These are phyloP conservation scores for Pongo pygmaeus DNA, from an alignment of 2,113 vertebrate genomes.

Conservation along the genomic window DNA sequence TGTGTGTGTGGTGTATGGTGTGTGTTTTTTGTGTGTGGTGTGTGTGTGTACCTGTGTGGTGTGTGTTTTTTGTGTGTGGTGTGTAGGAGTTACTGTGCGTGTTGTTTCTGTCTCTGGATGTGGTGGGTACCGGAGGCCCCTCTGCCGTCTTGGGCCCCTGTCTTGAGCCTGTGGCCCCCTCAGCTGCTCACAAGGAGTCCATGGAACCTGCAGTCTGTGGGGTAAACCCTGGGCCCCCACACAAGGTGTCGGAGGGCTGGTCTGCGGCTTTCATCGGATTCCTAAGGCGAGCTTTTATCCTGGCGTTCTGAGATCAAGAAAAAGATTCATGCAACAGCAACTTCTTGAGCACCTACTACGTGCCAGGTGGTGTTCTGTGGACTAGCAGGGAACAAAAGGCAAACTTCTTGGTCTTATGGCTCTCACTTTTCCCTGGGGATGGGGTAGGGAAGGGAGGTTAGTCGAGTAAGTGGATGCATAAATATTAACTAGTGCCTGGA, in stretches of 20 bases:
- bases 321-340: neutral
- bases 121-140: neutral
- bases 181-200: neutral
- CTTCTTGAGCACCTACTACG: neutral
- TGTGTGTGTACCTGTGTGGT: no score
- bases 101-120: neutral
- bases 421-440: accelerated
- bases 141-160: neutral
- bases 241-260: accelerated
- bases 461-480: neutral
- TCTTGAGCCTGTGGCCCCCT: neutral
- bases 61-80: neutral
- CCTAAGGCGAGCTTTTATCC: neutral
- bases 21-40: no score
- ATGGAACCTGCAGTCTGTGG: neutral
- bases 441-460: neutral
- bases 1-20: no score
- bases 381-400: neutral
- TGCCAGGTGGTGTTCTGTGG: neutral
- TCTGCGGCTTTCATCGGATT: neutral
- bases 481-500: neutral
- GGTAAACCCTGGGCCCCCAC: neutral
- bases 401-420: neutral
- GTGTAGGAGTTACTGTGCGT: neutral
- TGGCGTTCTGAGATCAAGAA: neutral